Base-by-base conservation (phyloP, 2,797 vertebrate genomes). In the Leptodactylus fallax region DNA sequence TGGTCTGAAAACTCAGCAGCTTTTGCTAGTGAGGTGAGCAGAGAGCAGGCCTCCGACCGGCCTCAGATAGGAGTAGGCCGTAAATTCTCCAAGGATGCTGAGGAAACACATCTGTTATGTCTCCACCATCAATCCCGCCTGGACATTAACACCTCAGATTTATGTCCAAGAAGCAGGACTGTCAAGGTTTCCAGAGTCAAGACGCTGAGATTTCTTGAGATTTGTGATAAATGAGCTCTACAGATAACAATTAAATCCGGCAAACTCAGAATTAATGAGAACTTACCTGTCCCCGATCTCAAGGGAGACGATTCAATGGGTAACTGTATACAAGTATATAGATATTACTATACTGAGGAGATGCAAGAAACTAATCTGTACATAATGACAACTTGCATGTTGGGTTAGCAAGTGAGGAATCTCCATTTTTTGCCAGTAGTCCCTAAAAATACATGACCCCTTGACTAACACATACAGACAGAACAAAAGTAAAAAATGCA, bases 1-100 rank as follows among this genome's bases (percentile, higher is more conserved):
- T 56, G 79, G 49, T 91, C 90, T 87, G 86, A 55, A 89, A 92
- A 65, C 85, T 87, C 79, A 84, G 87, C 16, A 36, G 87, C 53
- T 79, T 88, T 80, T 87, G n/a, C 65, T 60, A 69, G 5, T 14
- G 63, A 85, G 87, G 63, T 76, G 87, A 63, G 76, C 81, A 87
- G 65, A 86, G 91, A 85, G 72, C 69, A 86, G 87, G 45, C 19
- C 56, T 63, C 14, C 3, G 55, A 87, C 23, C 60, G 78, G 83
- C 87, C 90, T 65, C 67, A 23, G 86, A 79, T 58, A 85, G 63
- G 36, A 90, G 83, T 80, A 91, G 77, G 85, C 91, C 87, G 80
- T 56, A 14, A 80, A 87, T 87, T 90, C 79, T 6, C 78, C 78
- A 81, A 89, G 36, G 53, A 76, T 84, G 88, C 88, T 84, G 65